Percentiles rank a stretch among this genome's conserved stretches.
These are phyloP conservation scores for Solenodon paradoxus DNA, from an alignment of 2,113 vertebrate species.

Conservation along the genomic window DNA sequence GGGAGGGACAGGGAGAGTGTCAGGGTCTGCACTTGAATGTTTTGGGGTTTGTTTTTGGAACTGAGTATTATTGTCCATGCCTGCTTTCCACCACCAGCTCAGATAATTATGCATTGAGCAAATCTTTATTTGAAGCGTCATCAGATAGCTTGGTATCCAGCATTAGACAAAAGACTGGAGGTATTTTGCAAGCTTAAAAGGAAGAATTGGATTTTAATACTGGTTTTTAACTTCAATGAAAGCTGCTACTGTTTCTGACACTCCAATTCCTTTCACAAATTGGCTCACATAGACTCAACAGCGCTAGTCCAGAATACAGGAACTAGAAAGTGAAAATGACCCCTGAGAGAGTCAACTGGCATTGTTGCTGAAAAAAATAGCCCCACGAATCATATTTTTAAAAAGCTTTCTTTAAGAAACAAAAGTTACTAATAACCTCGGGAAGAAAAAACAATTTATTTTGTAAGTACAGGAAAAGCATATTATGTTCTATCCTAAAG, in stretches of 20 bases:
- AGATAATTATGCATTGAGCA: neutral
- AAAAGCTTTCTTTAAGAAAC: conserved; percentile 1
- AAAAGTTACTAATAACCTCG: conserved; percentile 44
- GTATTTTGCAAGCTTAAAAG: conserved; percentile 8
- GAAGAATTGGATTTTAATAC: conserved; percentile 14
- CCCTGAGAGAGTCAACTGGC: neutral
- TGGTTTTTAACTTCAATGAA: conserved; percentile 44
- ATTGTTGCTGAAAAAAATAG: neutral
- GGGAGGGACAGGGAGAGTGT: neutral
- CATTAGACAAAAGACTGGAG: neutral
- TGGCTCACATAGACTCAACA: neutral
- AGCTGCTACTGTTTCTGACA: neutral
- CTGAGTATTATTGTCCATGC: neutral
- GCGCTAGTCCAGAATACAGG: neutral
- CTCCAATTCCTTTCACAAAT: conserved; percentile 29
- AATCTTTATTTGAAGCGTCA: conserved; percentile 26
- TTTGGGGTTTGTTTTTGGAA: no score
- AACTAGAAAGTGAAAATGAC: neutral
- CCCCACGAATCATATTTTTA: neutral
- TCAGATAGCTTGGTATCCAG: neutral
- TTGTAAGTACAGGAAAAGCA: conserved; percentile 52
- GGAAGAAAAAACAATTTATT: conserved; percentile 12
- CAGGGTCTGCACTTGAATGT: neutral
- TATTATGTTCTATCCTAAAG: conserved; percentile 29
- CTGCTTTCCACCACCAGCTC: neutral